Conservation (phyloP, 2,888 invertebrate genomes). For the Lochmaea capreae region DNA sequence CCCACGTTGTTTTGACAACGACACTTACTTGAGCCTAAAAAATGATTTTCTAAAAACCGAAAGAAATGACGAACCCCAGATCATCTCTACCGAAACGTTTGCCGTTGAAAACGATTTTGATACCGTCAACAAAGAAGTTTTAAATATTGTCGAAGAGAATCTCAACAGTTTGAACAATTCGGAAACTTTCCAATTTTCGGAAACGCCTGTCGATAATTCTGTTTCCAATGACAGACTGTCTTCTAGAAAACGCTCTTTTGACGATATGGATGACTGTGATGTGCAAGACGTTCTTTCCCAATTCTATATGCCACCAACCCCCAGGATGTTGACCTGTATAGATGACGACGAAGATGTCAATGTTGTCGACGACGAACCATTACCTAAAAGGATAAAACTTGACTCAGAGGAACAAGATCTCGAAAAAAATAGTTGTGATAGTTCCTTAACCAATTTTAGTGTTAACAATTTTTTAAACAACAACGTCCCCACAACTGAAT, state of each 20-base stretch:
- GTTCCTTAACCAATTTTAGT: conserved; percentile 55
- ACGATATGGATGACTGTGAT: conserved; percentile 75
- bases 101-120: conserved; percentile 61
- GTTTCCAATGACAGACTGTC: conserved; percentile 40
- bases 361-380: conserved; percentile 62
- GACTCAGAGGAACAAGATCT: conserved; percentile 42
- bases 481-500: conserved; percentile 49
- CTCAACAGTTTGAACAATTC: conserved; percentile 35
- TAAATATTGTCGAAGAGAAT: conserved; percentile 56
- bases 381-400: conserved; percentile 60
- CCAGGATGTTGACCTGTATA: conserved; percentile 75
- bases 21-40: conserved; percentile 58
- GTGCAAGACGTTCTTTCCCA: conserved; percentile 78
- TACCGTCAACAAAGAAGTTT: conserved; percentile 54
- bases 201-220: conserved; percentile 7
- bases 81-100: conserved; percentile 46
- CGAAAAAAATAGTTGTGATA: conserved; percentile 36
- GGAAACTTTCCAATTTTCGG: conserved; percentile 30
- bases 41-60: conserved; percentile 53
- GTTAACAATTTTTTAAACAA: conserved; percentile 57
- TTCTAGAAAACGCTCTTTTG: conserved; percentile 66
- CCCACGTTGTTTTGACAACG: conserved; percentile 62
- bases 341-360: conserved; percentile 72
- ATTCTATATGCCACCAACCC: conserved; percentile 78
- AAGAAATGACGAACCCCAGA: conserved; percentile 45